Base-by-base conservation (phyloP, 35 echinoderm and acorn worm species). In the Heliocidaris erythrogramma region DNA sequence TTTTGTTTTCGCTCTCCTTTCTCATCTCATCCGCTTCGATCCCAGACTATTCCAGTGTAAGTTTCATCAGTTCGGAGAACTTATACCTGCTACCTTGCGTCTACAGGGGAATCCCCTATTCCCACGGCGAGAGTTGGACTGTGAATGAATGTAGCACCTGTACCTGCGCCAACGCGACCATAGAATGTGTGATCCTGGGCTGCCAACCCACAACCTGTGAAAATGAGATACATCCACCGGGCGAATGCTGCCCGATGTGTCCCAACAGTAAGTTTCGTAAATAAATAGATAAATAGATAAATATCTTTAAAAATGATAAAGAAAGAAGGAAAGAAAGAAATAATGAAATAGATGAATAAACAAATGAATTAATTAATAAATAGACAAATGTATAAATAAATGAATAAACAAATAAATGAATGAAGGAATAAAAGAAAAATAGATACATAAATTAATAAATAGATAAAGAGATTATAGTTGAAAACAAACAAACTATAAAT, bases 211-310 rank as follows among this genome's bases (percentile, higher is more conserved):
- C 29, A 14, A 59, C 14, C 48, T 92, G 91, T 59, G 91, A 92
- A 16, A 48, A 92, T 59, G 49, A 7, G 29, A 92, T 92, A 48
- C 91, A 92, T n/a, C 91, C 91, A 5, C 91, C 91, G n/a, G 91
- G 91, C 48, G 91, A 32, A 59, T 92, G 91, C 30, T 92, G 91
- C 48, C 48, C 91, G 30, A 92, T 92, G 91, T 92, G 91, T 59
- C 49, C 91, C 49, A 21, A 50, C 50, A 32, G 91, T 92, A 48
- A 92, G 91, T 92, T 47, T 89, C 7, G 59, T 56, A 7, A 12
- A 53, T 56, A 92, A 10, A 50, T 89, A 89, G 24, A 92, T 10
- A 92, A 30, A 18, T 47, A 92, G 12, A 92, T 9, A 52, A 30
- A 92, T 59, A 92, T 12, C 9, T 32, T 52, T 0, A 56, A 47